Evolutionary conservation across 2,888 invertebrate species (phyloP).

Genomic region (Drosophila subsilvestris): DNA sequence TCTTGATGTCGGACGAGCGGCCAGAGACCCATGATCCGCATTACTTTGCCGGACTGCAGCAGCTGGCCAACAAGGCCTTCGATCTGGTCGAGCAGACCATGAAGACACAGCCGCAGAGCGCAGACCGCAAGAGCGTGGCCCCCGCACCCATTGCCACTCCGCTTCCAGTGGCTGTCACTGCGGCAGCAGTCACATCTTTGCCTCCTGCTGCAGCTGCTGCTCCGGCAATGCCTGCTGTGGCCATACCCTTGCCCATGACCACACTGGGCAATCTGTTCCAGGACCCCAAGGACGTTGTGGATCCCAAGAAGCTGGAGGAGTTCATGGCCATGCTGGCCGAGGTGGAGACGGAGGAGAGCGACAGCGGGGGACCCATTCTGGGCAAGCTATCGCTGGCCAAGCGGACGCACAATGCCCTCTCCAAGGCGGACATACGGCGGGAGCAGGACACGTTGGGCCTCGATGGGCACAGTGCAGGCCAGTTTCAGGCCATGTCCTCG

Average conservation of each 20-base stretch:
- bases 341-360: conserved; percentile 84
- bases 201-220: conserved; percentile 3
- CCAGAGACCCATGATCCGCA: conserved; percentile 78
- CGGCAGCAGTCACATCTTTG: conserved; percentile 1
- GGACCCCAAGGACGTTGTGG: conserved; percentile 83
- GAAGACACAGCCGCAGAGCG: conserved; percentile 60
- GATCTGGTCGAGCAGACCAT: conserved; percentile 85
- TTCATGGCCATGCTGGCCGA: conserved; percentile 83
- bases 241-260: conserved; percentile 54
- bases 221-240: conserved; percentile 2
- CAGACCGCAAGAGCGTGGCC: conserved; percentile 24
- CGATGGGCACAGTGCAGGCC: conserved; percentile 20
- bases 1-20: conserved; percentile 85
- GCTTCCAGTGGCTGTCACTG: conserved; percentile 5
- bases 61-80: conserved; percentile 87
- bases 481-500: conserved; percentile 60
- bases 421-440: conserved; percentile 75
- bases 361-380: conserved; percentile 86
- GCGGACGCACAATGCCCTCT: conserved; percentile 87
- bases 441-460: conserved; percentile 52
- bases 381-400: conserved; percentile 88
- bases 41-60: conserved; percentile 85
- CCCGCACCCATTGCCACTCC: conserved; percentile 13
- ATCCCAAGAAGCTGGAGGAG: conserved; percentile 83
- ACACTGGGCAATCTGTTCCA: conserved; percentile 81